Conservation (phyloP, 1,140 invertebrate genomes). For the Neodiprion virginianus region DNA sequence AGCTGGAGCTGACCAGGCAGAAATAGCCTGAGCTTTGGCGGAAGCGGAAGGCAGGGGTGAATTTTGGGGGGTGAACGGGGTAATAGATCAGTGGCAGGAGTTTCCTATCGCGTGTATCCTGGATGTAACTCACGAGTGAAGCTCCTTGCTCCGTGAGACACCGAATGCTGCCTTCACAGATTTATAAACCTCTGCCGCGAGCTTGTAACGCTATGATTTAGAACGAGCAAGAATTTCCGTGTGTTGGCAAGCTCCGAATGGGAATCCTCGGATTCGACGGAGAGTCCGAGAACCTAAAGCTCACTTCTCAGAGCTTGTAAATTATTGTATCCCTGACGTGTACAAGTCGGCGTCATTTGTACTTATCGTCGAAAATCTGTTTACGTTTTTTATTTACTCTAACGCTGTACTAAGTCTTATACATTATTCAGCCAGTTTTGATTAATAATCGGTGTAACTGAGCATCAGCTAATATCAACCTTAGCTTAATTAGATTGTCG, state of each 20-base stretch:
- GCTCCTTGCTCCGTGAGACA: background rate
- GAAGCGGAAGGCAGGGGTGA: no score
- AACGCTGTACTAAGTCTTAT: no score
- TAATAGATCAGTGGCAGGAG: background rate
- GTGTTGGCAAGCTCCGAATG: background rate
- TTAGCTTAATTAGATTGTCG: no score
- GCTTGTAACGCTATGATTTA: slow-evolving; percentile 3
- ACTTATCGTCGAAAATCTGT: background rate
- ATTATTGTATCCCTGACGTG: background rate
- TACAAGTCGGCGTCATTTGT: background rate
- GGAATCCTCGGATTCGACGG: background rate
- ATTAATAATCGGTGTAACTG: no score
- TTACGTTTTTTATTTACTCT: background rate
- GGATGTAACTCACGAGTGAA: background rate
- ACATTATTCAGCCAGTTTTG: no score
- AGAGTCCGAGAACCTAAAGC: background rate
- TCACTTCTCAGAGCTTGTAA: no score
- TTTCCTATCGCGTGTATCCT: slow-evolving; percentile 7
- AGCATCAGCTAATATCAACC: no score
- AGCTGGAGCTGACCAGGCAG: no score
- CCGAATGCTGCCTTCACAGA: background rate
- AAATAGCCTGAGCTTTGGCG: no score
- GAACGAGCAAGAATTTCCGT: background rate
- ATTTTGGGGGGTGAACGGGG: background rate
- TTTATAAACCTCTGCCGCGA: slow-evolving; percentile 3